phyloP scores from a whole-genome alignment of 2,113 vertebrate species.

The Pseudonaja textilis region DNA sequence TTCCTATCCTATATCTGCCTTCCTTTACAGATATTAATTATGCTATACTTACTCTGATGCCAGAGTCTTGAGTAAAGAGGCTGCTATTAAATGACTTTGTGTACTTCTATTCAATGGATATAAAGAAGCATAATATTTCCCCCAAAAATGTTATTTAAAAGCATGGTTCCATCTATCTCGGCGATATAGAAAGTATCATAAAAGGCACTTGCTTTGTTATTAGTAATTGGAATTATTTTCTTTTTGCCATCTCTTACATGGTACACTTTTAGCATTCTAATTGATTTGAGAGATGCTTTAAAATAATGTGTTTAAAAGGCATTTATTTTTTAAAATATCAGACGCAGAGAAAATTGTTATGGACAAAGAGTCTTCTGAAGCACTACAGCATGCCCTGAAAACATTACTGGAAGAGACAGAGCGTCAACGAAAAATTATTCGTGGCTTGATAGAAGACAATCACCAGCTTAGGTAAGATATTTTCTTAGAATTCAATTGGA shows the following conservation, averaged over 20 bases:
- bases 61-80: not conserved
- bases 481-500: not conserved
- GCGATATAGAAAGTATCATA: not conserved
- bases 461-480: conserved; percentile 78
- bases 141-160: not conserved
- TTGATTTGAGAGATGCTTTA: not conserved
- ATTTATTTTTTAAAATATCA: conserved; percentile 19
- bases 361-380: conserved; percentile 75
- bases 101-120: not conserved
- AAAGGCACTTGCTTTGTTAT: not conserved
- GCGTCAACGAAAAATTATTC: conserved; percentile 78
- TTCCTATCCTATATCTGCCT: not conserved
- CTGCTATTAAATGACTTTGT: not conserved
- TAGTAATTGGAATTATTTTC: not conserved
- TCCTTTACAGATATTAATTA: not conserved
- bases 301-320: not conserved
- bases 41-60: not conserved
- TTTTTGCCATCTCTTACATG: not conserved
- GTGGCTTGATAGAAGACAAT: conserved; percentile 82
- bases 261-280: not conserved
- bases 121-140: not conserved
- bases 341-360: conserved; percentile 77
- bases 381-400: conserved; percentile 75
- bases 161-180: not conserved
- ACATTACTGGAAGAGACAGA: conserved; percentile 78